Evolutionary conservation across 2,113 vertebrate genomes (phyloP).

Genomic region (Blennius ocellaris): DNA sequence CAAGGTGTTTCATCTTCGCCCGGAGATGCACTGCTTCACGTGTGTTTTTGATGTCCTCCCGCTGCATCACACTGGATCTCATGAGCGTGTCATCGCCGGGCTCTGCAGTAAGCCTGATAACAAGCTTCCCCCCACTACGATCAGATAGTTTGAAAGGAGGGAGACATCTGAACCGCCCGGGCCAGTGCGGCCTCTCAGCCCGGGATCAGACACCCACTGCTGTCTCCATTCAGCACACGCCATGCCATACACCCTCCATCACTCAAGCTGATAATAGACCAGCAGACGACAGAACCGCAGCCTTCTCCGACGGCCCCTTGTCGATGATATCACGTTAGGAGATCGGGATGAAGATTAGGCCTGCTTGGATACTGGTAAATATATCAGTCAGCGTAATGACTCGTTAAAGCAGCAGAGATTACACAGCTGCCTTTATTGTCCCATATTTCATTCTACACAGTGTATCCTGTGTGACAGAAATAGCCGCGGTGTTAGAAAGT

Average conservation of each 20-base stretch:
- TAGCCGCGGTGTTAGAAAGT: slow-evolving; percentile 2
- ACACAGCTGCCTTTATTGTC: slow-evolving; percentile 7
- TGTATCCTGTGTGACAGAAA: slow-evolving; percentile 9
- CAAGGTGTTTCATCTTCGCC: neutral
- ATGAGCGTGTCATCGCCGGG: too few species aligned
- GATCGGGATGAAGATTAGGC: slow-evolving; percentile 19
- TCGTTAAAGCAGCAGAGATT: slow-evolving; percentile 33
- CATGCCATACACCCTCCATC: neutral
- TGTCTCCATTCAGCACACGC: too few species aligned
- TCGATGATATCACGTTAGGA: slow-evolving; percentile 26
- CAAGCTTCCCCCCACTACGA: too few species aligned
- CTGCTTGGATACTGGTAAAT: slow-evolving; percentile 26
- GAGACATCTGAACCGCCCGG: too few species aligned
- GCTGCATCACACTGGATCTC: too few species aligned
- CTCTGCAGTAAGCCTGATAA: too few species aligned
- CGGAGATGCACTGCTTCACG: too few species aligned
- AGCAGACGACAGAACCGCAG: slow-evolving; percentile 27
- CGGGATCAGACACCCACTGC: too few species aligned
- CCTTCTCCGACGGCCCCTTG: slow-evolving; percentile 20
- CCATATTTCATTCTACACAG: slow-evolving; percentile 5
- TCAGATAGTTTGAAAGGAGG: too few species aligned
- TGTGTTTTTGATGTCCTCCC: too few species aligned
- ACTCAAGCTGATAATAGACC: slow-evolving; percentile 29
- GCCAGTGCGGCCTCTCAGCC: too few species aligned
- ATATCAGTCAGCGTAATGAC: slow-evolving; percentile 14